These are phyloP conservation scores for Epiperipatus broadwayi DNA, from an alignment of 2,888 invertebrate species.

Conservation along the genomic window DNA sequence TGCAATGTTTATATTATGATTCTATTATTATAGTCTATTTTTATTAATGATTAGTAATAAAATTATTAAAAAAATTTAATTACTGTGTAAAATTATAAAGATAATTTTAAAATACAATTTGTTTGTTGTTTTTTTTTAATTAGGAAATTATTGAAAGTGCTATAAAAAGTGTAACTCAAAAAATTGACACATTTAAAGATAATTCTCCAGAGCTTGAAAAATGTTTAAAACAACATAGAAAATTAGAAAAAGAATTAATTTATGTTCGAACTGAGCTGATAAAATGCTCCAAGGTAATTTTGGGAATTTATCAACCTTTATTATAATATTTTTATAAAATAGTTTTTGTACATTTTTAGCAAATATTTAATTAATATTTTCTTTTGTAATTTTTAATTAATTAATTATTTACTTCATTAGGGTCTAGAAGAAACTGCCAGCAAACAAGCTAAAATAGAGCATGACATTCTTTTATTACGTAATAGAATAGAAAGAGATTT, in stretches of 20 bases:
- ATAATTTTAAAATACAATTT: too few relatives aligned
- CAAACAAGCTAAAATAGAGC: constrained; percentile 68
- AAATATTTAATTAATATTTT: constrained; percentile 4
- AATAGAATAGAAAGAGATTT: too few relatives aligned
- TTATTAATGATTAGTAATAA: too few relatives aligned
- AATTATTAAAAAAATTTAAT: too few relatives aligned
- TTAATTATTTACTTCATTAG: constrained; percentile 28
- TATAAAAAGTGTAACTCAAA: constrained; percentile 22
- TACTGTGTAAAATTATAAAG: too few relatives aligned
- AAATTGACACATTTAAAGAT: constrained; percentile 22
- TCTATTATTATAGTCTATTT: too few relatives aligned
- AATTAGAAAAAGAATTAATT: constrained; percentile 55
- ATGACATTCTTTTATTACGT: constrained; percentile 60
- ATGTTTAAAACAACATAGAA: constrained; percentile 46
- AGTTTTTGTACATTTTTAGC: not conserved
- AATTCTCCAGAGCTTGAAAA: constrained; percentile 38
- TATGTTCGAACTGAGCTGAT: constrained; percentile 66
- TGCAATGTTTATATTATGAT: too few relatives aligned
- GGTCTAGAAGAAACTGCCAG: constrained; percentile 78
- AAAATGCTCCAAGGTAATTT: too few relatives aligned
- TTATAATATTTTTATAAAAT: too few relatives aligned
- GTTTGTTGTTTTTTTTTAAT: not conserved
- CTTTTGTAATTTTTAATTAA: constrained; percentile 6
- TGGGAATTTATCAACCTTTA: too few relatives aligned
- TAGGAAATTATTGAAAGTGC: constrained; percentile 27